Conservation (phyloP, 1,140 invertebrate species). For the Megalonaias nervosa region DNA sequence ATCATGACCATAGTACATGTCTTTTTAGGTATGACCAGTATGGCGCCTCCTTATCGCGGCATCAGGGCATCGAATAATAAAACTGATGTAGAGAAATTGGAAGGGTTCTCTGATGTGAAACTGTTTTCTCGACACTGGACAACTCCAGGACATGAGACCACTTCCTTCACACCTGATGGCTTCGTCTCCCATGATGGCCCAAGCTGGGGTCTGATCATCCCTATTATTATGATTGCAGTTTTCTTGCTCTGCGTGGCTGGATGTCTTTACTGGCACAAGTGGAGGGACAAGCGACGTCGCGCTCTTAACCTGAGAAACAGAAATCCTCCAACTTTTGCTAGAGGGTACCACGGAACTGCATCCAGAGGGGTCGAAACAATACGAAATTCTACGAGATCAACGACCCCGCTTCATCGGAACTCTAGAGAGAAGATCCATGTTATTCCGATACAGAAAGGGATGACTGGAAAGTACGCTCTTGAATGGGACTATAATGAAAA, state of each 20-base stretch:
- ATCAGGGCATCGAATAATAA: too few relatives aligned
- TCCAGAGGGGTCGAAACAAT: constrained; percentile 9
- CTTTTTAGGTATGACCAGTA: too few relatives aligned
- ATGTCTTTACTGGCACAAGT: constrained; percentile 40
- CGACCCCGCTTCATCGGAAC: constrained; percentile 28
- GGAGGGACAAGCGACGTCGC: constrained; percentile 26
- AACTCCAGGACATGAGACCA: too few relatives aligned
- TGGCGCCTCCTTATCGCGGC: too few relatives aligned
- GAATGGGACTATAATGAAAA: constrained; percentile 25
- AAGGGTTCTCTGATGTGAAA: too few relatives aligned
- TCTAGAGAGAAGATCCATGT: constrained; percentile 22
- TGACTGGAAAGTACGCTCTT: constrained; percentile 22
- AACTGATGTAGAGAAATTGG: too few relatives aligned
- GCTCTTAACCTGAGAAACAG: not conserved
- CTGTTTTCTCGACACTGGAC: too few relatives aligned
- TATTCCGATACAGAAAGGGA: constrained; percentile 19
- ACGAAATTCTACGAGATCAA: constrained; percentile 36
- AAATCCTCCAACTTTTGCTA: not conserved
- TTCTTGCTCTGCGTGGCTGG: constrained; percentile 27
- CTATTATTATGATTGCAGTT: constrained; percentile 33
- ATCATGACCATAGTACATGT: too few relatives aligned
- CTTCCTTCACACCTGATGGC: too few relatives aligned
- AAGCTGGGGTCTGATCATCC: constrained; percentile 37
- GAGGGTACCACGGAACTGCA: constrained; percentile 17
- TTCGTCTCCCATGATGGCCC: constrained; percentile 1